Evolutionary conservation across 2,888 invertebrate genomes (phyloP).

Genomic region (Hypselothyrea guttata): DNA sequence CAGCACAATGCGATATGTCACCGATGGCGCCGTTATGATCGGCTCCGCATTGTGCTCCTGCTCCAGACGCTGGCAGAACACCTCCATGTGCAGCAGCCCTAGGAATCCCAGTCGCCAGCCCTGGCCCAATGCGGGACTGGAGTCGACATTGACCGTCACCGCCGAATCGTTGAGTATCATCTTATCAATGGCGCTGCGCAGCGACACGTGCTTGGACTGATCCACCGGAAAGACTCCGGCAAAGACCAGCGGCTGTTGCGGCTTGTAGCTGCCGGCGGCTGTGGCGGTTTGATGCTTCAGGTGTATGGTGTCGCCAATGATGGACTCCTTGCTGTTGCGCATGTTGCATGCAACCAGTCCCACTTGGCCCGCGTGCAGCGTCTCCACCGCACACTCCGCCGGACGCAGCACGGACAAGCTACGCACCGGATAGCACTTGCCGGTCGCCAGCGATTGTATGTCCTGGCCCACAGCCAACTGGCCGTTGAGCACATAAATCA

Average conservation of each 20-base stretch:
- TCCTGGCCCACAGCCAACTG: slow-evolving; percentile 87
- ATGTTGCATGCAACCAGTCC: slow-evolving; percentile 93
- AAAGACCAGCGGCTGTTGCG: slow-evolving; percentile 91
- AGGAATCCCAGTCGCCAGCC: slow-evolving; percentile 95
- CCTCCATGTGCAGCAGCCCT: slow-evolving; percentile 93
- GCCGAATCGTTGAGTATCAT: slow-evolving; percentile 97
- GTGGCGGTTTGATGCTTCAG: slow-evolving; percentile 83
- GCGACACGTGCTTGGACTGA: slow-evolving; percentile 89
- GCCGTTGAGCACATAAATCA: slow-evolving; percentile 91
- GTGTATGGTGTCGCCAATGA: slow-evolving; percentile 90
- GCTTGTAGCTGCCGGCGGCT: slow-evolving; percentile 85
- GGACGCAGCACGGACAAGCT: slow-evolving; percentile 91
- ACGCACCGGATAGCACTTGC: slow-evolving; percentile 90
- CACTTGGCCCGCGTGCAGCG: slow-evolving; percentile 94
- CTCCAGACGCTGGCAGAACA: slow-evolving; percentile 92
- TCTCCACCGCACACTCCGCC: slow-evolving; percentile 86
- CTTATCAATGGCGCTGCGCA: slow-evolving; percentile 93
- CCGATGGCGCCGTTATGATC: slow-evolving; percentile 92
- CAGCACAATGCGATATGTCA: slow-evolving; percentile 90
- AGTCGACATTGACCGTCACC: slow-evolving; percentile 90
- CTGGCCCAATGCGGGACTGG: slow-evolving; percentile 93
- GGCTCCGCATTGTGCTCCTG: slow-evolving; percentile 93
- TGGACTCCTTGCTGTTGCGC: slow-evolving; percentile 87
- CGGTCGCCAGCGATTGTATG: slow-evolving; percentile 88
- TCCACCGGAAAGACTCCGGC: slow-evolving; percentile 94